Conservation (phyloP, 2,113 vertebrate genomes). For the Dryoscopus gambensis region DNA sequence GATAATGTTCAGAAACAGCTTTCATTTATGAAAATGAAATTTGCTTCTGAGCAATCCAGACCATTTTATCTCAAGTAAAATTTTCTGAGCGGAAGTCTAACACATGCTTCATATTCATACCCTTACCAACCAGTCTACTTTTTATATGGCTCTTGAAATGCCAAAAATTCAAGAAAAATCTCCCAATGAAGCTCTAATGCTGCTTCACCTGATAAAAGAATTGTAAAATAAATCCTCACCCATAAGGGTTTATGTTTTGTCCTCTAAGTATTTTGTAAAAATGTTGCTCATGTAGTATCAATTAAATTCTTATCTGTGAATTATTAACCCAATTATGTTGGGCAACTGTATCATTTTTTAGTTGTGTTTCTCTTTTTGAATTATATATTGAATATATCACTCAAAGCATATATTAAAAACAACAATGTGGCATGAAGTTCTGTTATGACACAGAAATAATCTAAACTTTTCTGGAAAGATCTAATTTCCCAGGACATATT, state of each 20-base stretch:
- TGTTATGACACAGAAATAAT: background rate
- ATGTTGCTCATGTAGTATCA: background rate
- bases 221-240: background rate
- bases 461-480: background rate
- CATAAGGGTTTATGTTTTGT: background rate
- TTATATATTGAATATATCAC: background rate
- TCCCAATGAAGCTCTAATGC: background rate
- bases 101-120: background rate
- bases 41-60: background rate
- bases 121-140: background rate
- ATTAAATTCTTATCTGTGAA: background rate
- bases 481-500: background rate
- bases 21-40: background rate
- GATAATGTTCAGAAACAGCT: background rate
- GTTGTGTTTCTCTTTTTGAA: background rate
- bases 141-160: background rate
- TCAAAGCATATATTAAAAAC: background rate
- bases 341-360: background rate
- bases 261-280: background rate
- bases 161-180: background rate
- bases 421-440: background rate
- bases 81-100: background rate
- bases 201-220: background rate
- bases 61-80: background rate
- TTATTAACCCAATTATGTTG: background rate